Evolutionary conservation across 1,140 invertebrate genomes (phyloP).

Genomic region (Ostrea edulis): DNA sequence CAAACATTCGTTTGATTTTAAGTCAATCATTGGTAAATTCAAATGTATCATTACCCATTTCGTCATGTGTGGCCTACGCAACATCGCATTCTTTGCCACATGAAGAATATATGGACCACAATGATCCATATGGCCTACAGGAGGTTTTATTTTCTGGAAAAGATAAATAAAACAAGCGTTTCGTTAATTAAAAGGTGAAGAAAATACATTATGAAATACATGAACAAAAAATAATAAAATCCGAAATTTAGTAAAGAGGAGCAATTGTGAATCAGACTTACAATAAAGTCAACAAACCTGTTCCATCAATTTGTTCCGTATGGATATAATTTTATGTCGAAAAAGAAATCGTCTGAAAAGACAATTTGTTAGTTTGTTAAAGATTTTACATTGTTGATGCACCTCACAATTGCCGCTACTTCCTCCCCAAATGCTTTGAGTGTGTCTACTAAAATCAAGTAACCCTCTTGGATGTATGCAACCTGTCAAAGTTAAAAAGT

Average conservation of each 20-base stretch:
- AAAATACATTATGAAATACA: too few relatives aligned
- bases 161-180: not conserved
- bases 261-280: not conserved
- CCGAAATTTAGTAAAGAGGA: too few relatives aligned
- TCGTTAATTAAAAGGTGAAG: too few relatives aligned
- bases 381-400: not conserved
- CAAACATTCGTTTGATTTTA: too few relatives aligned
- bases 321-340: constrained; percentile 1
- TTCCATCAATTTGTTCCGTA: not conserved
- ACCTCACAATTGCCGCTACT: not conserved
- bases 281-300: not conserved
- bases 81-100: not conserved
- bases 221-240: too few relatives aligned
- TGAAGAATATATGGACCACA: constrained; percentile 16
- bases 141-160: not conserved
- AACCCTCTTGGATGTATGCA: not conserved
- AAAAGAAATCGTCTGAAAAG: not conserved
- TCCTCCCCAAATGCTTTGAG: constrained; percentile 18
- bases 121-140: not conserved
- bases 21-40: too few relatives aligned
- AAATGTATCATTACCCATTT: constrained; percentile 24
- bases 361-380: too few relatives aligned
- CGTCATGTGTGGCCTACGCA: not conserved
- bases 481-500: too few relatives aligned
- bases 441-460: not conserved